Evolutionary conservation across 2,888 invertebrate species (phyloP).

Genomic region (Morinoia aosen): DNA sequence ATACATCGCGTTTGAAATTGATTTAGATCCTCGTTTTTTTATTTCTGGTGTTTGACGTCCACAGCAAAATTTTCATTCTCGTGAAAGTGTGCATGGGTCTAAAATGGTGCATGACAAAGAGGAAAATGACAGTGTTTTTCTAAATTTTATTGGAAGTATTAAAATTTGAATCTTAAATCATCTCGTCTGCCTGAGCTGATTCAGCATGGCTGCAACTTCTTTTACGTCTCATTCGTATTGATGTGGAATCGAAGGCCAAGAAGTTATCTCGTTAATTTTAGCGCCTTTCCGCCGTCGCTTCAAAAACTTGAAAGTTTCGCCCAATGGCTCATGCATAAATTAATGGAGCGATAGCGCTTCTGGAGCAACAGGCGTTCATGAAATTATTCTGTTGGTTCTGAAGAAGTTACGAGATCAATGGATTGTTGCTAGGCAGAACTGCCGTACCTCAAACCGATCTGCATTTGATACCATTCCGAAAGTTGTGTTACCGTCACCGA

Average conservation of each 20-base stretch:
- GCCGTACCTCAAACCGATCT: background rate
- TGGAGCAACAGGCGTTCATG: background rate
- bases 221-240: background rate
- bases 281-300: background rate
- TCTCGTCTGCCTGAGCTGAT: background rate
- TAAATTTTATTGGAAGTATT: background rate
- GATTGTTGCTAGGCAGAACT: background rate
- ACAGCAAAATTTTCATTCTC: no score
- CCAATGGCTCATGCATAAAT: background rate
- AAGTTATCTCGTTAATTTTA: constrained; percentile 21
- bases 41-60: no score
- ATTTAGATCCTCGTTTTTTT: no score
- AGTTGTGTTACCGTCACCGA: no score
- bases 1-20: no score
- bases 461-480: no score
- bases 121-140: no score
- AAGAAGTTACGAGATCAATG: background rate
- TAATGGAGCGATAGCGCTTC: background rate
- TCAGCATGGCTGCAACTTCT: background rate
- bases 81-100: no score
- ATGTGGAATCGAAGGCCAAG: background rate
- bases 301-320: background rate
- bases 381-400: background rate
- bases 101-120: no score
- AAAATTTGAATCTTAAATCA: background rate